These are phyloP conservation scores for Diuraphis noxia DNA, from an alignment of 1,140 invertebrate species.

Conservation along the genomic window DNA sequence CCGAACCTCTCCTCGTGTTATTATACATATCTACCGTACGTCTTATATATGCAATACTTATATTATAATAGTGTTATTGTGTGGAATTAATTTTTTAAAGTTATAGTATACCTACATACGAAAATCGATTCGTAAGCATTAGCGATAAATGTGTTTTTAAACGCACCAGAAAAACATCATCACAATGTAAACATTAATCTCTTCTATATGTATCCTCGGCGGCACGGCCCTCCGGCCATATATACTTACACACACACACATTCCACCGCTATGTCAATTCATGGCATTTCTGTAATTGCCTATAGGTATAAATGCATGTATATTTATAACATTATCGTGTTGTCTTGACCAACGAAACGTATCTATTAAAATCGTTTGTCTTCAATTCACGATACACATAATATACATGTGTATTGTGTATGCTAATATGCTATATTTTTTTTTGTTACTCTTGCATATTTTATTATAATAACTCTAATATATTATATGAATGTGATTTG, in stretches of 20 bases:
- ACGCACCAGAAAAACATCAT: slow-evolving; percentile 23
- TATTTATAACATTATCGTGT: slow-evolving; percentile 12
- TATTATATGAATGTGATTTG: not conserved
- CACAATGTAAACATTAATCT: slow-evolving; percentile 37
- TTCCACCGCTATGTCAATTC: not conserved
- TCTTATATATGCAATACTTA: not conserved
- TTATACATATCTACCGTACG: not conserved
- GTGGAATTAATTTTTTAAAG: slow-evolving; percentile 9
- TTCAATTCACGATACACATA: not conserved
- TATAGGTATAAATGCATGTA: not conserved
- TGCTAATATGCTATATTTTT: not conserved
- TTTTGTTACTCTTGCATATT: not conserved
- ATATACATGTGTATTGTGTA: not conserved
- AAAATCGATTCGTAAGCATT: slow-evolving; percentile 37
- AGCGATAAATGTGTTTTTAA: slow-evolving; percentile 47
- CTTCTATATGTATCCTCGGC: not conserved
- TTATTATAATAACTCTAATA: not conserved
- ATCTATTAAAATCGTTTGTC: slow-evolving; percentile 33
- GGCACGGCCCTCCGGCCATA: not conserved
- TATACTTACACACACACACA: not conserved
- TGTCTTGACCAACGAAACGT: not conserved
- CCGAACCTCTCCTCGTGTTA: not conserved
- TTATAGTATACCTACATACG: not conserved
- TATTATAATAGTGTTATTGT: not conserved
- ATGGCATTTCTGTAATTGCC: slow-evolving; percentile 22